Percentiles rank a stretch among this genome's conserved stretches.
Evolutionary conservation across 1,140 invertebrate genomes (phyloP).

Genomic region (Neodiprion virginianus): DNA sequence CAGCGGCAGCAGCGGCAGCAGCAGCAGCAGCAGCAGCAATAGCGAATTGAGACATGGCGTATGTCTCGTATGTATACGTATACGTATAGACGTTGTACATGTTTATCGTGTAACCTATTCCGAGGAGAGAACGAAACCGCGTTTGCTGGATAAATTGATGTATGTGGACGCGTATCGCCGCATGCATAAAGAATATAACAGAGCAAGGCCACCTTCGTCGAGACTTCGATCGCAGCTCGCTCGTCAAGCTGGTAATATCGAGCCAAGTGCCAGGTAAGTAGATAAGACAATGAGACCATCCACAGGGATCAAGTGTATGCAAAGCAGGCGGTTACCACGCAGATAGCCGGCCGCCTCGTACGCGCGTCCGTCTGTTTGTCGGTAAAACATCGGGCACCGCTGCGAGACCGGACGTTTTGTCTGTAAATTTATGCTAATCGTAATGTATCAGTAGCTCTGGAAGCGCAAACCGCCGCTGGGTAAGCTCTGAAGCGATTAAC

Average conservation of each 20-base stretch:
- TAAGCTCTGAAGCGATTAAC: not conserved
- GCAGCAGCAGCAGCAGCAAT: no score
- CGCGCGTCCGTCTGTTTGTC: conserved; percentile 3
- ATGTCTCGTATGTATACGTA: no score
- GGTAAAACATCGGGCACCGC: conserved; percentile 18
- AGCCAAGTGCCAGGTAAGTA: not conserved
- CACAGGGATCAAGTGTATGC: conserved; percentile 55
- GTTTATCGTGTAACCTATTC: not conserved
- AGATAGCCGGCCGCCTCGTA: conserved; percentile 45
- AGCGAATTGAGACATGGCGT: no score
- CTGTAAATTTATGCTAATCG: conserved; percentile 60
- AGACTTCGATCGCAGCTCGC: no score
- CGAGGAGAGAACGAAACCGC: not conserved
- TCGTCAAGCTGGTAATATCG: no score
- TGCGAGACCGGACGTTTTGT: conserved; percentile 53
- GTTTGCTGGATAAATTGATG: not conserved
- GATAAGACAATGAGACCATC: conserved; percentile 7
- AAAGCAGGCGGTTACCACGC: conserved; percentile 53
- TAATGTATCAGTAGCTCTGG: conserved; percentile 55
- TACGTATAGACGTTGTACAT: no score
- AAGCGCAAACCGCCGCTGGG: conserved; percentile 9
- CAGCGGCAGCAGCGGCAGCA: no score
- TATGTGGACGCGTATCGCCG: no score
- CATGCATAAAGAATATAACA: no score
- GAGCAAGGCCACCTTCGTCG: no score